phyloP scores from a whole-genome alignment of 2,888 invertebrate species.

The Trissonchulus latispiculum region DNA sequence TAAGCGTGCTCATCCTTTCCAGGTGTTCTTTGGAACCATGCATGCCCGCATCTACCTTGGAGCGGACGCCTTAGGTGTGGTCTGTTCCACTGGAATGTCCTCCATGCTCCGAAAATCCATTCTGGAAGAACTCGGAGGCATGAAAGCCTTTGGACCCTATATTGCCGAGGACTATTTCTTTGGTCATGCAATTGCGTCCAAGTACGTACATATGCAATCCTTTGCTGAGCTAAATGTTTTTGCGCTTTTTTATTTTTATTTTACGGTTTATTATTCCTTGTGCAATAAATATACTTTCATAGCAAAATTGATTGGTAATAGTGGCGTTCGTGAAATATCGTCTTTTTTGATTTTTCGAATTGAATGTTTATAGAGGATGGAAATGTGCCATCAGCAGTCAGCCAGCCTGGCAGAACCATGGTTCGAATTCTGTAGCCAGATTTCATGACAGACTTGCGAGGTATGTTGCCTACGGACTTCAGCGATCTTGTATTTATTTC shows the following conservation, averaged over 20 bases:
- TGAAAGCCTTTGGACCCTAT: constrained; percentile 80
- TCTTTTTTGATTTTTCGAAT: too few relatives aligned
- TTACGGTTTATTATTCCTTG: too few relatives aligned
- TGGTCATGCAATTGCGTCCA: constrained; percentile 70
- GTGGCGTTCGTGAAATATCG: too few relatives aligned
- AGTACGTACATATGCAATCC: too few relatives aligned
- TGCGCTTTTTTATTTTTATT: too few relatives aligned
- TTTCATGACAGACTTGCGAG: constrained; percentile 65
- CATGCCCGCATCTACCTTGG: constrained; percentile 88
- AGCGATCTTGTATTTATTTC: too few relatives aligned
- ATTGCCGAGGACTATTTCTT: constrained; percentile 97
- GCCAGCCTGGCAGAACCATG: constrained; percentile 91
- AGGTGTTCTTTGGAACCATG: constrained; percentile 89
- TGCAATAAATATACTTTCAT: too few relatives aligned
- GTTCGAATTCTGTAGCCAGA: constrained; percentile 68
- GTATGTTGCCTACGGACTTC: too few relatives aligned
- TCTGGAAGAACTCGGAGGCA: constrained; percentile 80
- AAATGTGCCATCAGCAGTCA: constrained; percentile 76
- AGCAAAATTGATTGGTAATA: not conserved
- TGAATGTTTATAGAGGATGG: constrained; percentile 62
- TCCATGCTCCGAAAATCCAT: constrained; percentile 77
- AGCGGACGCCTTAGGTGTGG: constrained; percentile 79
- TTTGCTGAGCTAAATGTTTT: too few relatives aligned
- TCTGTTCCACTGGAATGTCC: constrained; percentile 98
- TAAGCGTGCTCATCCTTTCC: too few relatives aligned